Conservation (phyloP, 2,888 invertebrate species). For the Acronicta psi region DNA sequence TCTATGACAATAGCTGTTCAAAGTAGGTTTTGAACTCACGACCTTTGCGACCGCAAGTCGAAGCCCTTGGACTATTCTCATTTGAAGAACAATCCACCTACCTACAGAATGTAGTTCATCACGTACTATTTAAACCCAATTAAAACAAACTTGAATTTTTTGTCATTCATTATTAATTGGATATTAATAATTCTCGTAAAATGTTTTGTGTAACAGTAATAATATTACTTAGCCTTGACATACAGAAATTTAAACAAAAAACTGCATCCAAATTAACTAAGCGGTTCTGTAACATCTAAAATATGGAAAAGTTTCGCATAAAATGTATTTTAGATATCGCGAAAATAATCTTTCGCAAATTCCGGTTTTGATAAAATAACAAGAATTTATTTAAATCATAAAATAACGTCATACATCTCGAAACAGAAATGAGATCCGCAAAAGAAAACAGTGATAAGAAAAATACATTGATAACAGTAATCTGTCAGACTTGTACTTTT, state of each 20-base stretch:
- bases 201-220: slow-evolving; percentile 9
- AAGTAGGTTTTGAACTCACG: slow-evolving; percentile 25
- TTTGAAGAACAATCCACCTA: slow-evolving; percentile 8
- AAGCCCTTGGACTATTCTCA: slow-evolving; percentile 21
- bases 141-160: slow-evolving; percentile 13
- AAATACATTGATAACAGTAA: slow-evolving; percentile 23
- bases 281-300: not conserved
- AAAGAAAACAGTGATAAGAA: slow-evolving; percentile 28
- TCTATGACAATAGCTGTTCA: slow-evolving; percentile 15
- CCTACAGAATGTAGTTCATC: slow-evolving; percentile 20
- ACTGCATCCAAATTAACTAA: slow-evolving; percentile 6
- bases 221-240: slow-evolving; percentile 34
- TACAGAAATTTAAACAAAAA: slow-evolving; percentile 17
- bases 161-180: slow-evolving; percentile 16
- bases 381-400: slow-evolving; percentile 17
- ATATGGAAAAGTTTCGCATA: not conserved
- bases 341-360: slow-evolving; percentile 15
- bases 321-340: slow-evolving; percentile 21
- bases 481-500: not conserved
- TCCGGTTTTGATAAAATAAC: slow-evolving; percentile 19
- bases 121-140: slow-evolving; percentile 18
- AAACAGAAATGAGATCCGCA: slow-evolving; percentile 13
- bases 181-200: slow-evolving; percentile 37
- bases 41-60: slow-evolving; percentile 20
- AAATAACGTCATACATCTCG: slow-evolving; percentile 16